phyloP scores from a whole-genome alignment of 2,797 vertebrate species.

The Tamandua tetradactyla region DNA sequence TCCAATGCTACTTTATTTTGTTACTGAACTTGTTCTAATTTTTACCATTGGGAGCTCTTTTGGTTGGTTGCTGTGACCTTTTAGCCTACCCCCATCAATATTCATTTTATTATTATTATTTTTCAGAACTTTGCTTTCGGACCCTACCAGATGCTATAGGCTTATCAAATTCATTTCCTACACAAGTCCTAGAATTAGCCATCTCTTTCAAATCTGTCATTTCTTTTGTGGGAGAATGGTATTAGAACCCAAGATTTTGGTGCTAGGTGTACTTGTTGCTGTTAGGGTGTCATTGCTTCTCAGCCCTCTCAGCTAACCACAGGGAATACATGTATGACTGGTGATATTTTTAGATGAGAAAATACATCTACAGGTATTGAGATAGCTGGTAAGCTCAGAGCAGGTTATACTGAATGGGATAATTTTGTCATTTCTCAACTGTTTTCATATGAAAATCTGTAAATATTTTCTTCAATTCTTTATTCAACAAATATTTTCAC shows the following conservation, averaged over 20 bases:
- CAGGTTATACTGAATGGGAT: neutral
- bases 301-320: neutral
- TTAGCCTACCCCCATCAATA: accelerated
- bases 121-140: neutral
- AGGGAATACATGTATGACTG: neutral
- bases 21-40: neutral
- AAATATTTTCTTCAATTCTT: neutral
- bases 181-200: neutral
- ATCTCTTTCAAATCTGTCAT: neutral
- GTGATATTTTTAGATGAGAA: neutral
- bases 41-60: neutral
- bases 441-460: neutral
- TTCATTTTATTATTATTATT: neutral
- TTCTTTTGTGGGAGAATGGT: neutral
- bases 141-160: neutral
- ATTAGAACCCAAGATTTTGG: neutral
- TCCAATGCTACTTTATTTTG: neutral
- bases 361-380: neutral
- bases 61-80: neutral
- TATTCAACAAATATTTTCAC: neutral
- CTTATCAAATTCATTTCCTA: neutral
- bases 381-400: neutral
- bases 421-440: neutral
- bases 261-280: neutral
- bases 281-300: too few species aligned